Evolutionary conservation across 92 coral and sea anemone genomes (phyloP).

Genomic region (Pocillopora meandrina): DNA sequence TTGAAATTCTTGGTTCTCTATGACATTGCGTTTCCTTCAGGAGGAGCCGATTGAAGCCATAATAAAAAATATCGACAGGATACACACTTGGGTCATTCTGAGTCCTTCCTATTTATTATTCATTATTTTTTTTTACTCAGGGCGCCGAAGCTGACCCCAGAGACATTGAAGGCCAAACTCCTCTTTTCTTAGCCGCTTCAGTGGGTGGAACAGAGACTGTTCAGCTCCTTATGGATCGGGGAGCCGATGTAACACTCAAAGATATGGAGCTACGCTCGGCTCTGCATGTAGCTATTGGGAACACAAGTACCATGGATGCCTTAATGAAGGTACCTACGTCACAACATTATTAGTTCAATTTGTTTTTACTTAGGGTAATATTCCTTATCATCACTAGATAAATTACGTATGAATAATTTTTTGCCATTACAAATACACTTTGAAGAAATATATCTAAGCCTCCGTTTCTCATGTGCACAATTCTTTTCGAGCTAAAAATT

Average conservation of each 20-base stretch:
- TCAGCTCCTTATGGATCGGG: constrained; percentile 71
- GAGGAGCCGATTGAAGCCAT: too few species aligned
- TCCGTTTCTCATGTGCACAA: too few species aligned
- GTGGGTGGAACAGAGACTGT: constrained; percentile 81
- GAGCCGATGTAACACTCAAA: constrained; percentile 75
- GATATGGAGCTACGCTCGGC: constrained; percentile 80
- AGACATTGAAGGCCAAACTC: constrained; percentile 71
- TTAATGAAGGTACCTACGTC: constrained; percentile 62
- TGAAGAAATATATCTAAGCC: too few species aligned
- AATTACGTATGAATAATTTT: too few species aligned
- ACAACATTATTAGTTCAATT: background rate
- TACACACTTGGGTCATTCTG: background rate
- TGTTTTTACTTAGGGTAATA: too few species aligned
- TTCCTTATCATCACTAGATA: too few species aligned
- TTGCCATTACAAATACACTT: too few species aligned
- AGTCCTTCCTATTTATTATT: too few species aligned
- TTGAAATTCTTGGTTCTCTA: too few species aligned
- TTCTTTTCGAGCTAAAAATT: too few species aligned
- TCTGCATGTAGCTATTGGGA: constrained; percentile 81
- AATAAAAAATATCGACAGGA: too few species aligned
- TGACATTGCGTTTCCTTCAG: too few species aligned
- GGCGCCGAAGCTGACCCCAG: constrained; percentile 72
- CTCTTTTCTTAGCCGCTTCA: constrained; percentile 75
- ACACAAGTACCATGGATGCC: constrained; percentile 66
- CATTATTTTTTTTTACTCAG: constrained; percentile 14